Evolutionary conservation across 2,888 invertebrate species (phyloP), one percentile per base, ranked within the genome.

Genomic region (Trichacis sp.): DNA sequence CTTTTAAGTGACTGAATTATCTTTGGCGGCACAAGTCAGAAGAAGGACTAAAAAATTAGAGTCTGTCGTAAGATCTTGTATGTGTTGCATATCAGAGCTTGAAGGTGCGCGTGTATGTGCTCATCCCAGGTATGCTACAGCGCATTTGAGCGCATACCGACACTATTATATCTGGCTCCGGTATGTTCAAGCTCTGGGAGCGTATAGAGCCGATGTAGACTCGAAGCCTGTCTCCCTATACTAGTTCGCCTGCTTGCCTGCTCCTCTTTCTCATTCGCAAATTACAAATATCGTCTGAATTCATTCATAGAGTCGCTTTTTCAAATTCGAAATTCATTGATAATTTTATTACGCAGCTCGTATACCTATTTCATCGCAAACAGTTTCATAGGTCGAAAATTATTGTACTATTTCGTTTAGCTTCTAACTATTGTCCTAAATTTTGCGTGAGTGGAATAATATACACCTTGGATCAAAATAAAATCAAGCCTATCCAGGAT

Each of bases 201-300:
- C 62, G 52, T 50, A 61, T 55, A 58, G 48, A 33, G 40, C 20
- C 49, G 15, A 36, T 20, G 33, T 60, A 50, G 61, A 66, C 65
- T 51, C 62, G 73, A 76, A 76, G 71, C 73, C 73, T 29, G 63
- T 53, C 55, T 64, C 51, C 29, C 59, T 55, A n/a, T n/a, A 4
- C 17, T n/a, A 11, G 42, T 17, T 12, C 3, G 36, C 36, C 14
- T 36, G 42, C 42, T 15, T 8, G 42, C 42, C 6, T 42, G 51
- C 61, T 53, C 42, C 64, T 59, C 52, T 49, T 61, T 64, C 56
- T 47, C 18, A 9, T 45, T 48, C 33, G 24, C 3, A 24, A 24
- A 24, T n/a, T n/a, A n/a, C n/a, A n/a, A n/a, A n/a, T n/a, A n/a
- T n/a, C n/a, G n/a, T n/a, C n/a, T n/a, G n/a, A n/a, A n/a, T n/a